phyloP scores from a whole-genome alignment of 2,888 invertebrate genomes.

The Andrena hattorfiana region DNA sequence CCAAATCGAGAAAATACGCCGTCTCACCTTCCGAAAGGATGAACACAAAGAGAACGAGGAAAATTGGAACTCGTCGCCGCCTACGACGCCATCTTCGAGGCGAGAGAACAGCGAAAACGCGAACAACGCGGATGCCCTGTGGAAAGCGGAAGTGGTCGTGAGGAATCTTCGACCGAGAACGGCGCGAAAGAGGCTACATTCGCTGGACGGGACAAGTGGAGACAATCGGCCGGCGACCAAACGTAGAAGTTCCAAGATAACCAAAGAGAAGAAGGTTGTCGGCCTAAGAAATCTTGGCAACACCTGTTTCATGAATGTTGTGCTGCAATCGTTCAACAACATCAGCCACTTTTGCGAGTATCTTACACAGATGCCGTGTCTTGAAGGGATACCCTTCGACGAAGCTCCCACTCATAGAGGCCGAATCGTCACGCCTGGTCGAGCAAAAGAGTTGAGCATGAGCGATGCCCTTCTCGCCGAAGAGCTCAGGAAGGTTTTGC shows the following conservation, averaged over 20 bases:
- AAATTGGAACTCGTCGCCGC: constrained; percentile 80
- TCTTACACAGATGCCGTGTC: constrained; percentile 91
- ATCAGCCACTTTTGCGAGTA: constrained; percentile 94
- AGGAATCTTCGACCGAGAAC: constrained; percentile 88
- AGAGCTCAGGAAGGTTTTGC: constrained; percentile 92
- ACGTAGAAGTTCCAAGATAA: constrained; percentile 84
- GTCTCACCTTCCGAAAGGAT: constrained; percentile 78
- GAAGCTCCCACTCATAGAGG: constrained; percentile 82
- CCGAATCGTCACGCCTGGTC: constrained; percentile 86
- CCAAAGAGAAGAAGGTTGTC: constrained; percentile 88
- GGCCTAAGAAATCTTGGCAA: constrained; percentile 93
- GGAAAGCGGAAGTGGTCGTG: constrained; percentile 86
- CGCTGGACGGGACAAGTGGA: constrained; percentile 86
- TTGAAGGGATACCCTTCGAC: constrained; percentile 86
- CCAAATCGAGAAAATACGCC: constrained; percentile 87
- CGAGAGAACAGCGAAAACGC: constrained; percentile 79
- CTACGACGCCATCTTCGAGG: constrained; percentile 76
- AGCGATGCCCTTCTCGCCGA: constrained; percentile 92
- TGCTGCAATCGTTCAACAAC: constrained; percentile 93
- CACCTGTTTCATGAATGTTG: constrained; percentile 95
- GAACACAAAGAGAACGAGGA: constrained; percentile 82
- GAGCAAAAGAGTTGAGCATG: constrained; percentile 87
- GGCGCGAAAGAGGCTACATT: constrained; percentile 88
- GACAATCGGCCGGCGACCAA: constrained; percentile 85
- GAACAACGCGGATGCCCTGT: constrained; percentile 82